phyloP scores from a whole-genome alignment of 2,888 invertebrate species.

The Polia nebulosa region DNA sequence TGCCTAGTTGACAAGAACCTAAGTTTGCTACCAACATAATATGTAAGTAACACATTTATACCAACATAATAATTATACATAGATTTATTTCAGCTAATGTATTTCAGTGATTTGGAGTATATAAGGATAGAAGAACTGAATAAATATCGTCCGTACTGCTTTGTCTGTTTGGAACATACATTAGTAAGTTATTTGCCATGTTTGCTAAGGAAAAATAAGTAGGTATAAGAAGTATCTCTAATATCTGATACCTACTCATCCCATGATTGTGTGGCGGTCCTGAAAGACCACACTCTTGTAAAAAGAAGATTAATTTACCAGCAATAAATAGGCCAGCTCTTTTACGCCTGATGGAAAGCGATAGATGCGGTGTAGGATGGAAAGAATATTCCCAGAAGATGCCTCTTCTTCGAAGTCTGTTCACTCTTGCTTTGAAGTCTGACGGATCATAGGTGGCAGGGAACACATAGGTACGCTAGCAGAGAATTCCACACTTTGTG shows the following conservation, averaged over 20 bases:
- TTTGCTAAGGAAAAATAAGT: neutral
- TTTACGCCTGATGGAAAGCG: neutral
- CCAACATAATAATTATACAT: neutral
- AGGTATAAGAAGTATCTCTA: neutral
- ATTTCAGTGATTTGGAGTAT: neutral
- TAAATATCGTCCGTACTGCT: slow-evolving; percentile 11
- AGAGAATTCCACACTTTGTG: too few species aligned
- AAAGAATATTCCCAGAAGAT: neutral
- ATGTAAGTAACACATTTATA: slow-evolving; percentile 16
- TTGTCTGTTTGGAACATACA: neutral
- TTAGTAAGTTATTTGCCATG: slow-evolving; percentile 3
- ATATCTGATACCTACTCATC: neutral
- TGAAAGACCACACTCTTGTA: neutral
- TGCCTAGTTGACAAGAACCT: slow-evolving; percentile 79
- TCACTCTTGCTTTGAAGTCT: neutral
- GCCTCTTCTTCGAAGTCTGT: neutral
- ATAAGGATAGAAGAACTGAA: neutral
- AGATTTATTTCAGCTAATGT: slow-evolving; percentile 7
- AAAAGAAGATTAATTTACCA: neutral
- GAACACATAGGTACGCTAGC: too few species aligned
- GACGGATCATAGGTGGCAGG: neutral
- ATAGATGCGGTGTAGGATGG: neutral
- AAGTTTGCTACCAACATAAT: slow-evolving; percentile 72
- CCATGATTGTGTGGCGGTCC: neutral
- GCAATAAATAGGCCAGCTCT: neutral